Percentiles rank a stretch among this genome's conserved stretches.
Evolutionary conservation across 1,140 invertebrate genomes (phyloP).

Genomic region (Ceratoteleas bidentatus): DNA sequence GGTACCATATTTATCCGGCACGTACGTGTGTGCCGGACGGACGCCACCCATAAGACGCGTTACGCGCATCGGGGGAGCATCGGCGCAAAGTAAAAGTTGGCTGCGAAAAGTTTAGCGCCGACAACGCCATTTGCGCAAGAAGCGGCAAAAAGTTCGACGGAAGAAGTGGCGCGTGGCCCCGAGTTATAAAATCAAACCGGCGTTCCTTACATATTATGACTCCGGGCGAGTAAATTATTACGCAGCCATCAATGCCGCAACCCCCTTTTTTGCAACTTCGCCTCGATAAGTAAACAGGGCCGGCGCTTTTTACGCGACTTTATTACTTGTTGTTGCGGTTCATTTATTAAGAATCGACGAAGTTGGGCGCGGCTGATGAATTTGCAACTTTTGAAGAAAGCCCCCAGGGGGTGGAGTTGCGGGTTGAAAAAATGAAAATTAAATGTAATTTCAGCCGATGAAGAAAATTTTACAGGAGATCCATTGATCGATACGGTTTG

Average conservation of each 20-base stretch:
- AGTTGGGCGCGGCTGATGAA: conserved; percentile 24
- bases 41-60: conserved; percentile 46
- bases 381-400: conserved; percentile 27
- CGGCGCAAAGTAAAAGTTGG: conserved; percentile 45
- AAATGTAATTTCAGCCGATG: too few species aligned
- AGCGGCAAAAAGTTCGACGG: conserved; percentile 39
- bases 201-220: conserved; percentile 28
- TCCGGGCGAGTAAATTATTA: conserved; percentile 27
- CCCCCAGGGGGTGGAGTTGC: conserved; percentile 1
- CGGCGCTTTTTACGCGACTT: conserved; percentile 4
- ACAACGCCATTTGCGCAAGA: conserved; percentile 55
- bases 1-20: conserved; percentile 21
- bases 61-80: conserved; percentile 48
- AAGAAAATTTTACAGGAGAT: too few species aligned
- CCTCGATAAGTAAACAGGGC: conserved; percentile 8
- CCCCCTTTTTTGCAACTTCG: conserved; percentile 7
- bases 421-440: neutral
- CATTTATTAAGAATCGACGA: conserved; percentile 35
- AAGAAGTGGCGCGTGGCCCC: conserved; percentile 18
- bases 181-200: conserved; percentile 56
- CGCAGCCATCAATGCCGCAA: neutral
- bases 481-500: too few species aligned
- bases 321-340: conserved; percentile 26
- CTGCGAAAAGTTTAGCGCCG: conserved; percentile 49
- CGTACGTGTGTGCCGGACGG: conserved; percentile 25